Conservation (phyloP, 2,888 invertebrate genomes). For the Pollenia angustigena region DNA sequence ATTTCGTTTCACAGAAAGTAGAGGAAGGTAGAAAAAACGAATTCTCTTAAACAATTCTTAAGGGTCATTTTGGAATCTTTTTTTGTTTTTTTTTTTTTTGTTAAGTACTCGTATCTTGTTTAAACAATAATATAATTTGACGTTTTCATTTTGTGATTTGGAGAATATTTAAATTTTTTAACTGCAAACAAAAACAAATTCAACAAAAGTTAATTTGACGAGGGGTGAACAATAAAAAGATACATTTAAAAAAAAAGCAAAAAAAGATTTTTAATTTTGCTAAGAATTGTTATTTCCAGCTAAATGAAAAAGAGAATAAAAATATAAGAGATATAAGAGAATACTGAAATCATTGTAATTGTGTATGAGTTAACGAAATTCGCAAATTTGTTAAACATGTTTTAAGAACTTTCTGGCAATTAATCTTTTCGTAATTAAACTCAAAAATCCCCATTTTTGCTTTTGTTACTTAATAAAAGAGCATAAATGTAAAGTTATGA, state of each 20-base stretch:
- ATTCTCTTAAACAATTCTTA: slow-evolving; percentile 51
- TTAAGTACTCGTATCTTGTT: slow-evolving; percentile 7
- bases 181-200: slow-evolving; percentile 23
- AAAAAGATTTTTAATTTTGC: slow-evolving; percentile 48
- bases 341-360: background rate
- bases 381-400: slow-evolving; percentile 58
- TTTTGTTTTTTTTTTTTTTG: slow-evolving; percentile 6
- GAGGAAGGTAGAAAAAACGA: background rate
- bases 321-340: background rate
- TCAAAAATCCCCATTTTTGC: slow-evolving; percentile 47
- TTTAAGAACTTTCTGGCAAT: slow-evolving; percentile 57
- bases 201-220: slow-evolving; percentile 66
- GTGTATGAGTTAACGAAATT: slow-evolving; percentile 16
- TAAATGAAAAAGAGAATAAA: background rate
- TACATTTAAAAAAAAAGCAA: background rate
- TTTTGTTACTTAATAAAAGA: slow-evolving; percentile 36
- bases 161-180: slow-evolving; percentile 52
- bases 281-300: slow-evolving; percentile 8
- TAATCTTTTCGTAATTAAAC: slow-evolving; percentile 72
- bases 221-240: slow-evolving; percentile 64
- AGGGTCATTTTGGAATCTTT: slow-evolving; percentile 69
- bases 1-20: background rate
- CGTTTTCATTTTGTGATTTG: slow-evolving; percentile 71
- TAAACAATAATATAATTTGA: slow-evolving; percentile 70
- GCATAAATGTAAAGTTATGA: slow-evolving; percentile 65